phyloP scores from a whole-genome alignment of 2,113 vertebrate genomes.

The chimpanzee (Pan troglodytes) region DNA sequence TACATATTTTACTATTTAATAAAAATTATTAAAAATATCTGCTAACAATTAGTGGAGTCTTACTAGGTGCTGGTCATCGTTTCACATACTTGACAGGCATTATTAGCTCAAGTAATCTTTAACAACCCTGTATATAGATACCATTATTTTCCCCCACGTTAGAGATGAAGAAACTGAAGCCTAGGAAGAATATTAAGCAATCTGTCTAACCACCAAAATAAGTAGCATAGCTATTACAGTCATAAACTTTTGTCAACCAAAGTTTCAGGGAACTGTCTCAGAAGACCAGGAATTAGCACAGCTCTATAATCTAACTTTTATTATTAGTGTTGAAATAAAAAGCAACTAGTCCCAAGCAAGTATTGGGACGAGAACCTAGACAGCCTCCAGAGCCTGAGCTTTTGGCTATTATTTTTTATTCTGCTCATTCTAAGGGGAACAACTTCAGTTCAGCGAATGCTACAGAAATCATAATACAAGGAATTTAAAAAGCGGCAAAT shows the following conservation, averaged over 20 bases:
- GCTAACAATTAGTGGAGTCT: neutral
- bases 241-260: no score
- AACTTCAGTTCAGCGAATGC: neutral
- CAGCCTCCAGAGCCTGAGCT: neutral
- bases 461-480: slow-evolving; percentile 5
- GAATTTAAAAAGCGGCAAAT: slow-evolving; percentile 21
- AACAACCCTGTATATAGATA: neutral
- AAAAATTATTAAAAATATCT: slow-evolving; percentile 36
- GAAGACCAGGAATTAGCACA: no score
- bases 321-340: no score
- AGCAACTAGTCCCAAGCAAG: neutral
- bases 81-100: neutral
- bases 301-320: no score
- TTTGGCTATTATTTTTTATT: neutral
- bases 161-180: slow-evolving; percentile 9
- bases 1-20: slow-evolving; percentile 31
- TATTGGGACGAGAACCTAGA: neutral
- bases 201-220: neutral
- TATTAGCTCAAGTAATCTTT: slow-evolving; percentile 4
- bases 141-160: neutral
- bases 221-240: no score
- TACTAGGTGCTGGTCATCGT: neutral
- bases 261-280: no score
- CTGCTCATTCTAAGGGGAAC: neutral
- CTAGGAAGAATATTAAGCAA: slow-evolving; percentile 21